phyloP scores from a whole-genome alignment of 1,140 invertebrate genomes.

The Scaptodrosophila lebanonensis region DNA sequence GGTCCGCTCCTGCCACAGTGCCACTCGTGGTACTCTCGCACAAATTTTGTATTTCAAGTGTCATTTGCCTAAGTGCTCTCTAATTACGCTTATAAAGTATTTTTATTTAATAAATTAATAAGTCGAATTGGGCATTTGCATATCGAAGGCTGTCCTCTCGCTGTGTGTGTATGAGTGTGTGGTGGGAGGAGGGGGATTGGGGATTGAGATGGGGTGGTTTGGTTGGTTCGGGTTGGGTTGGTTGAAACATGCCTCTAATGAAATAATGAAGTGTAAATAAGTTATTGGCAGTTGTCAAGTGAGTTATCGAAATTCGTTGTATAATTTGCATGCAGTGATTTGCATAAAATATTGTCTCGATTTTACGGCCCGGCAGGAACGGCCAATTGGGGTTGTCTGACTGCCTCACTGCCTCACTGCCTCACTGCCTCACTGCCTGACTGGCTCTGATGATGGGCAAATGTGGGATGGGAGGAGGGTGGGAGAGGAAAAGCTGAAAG shows the following conservation, averaged over 20 bases:
- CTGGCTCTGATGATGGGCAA: too few species aligned
- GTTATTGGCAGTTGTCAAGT: slow-evolving; percentile 74
- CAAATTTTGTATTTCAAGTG: slow-evolving; percentile 65
- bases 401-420: neutral
- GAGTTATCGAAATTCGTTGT: slow-evolving; percentile 64
- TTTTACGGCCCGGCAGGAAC: neutral
- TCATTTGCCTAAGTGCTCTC: slow-evolving; percentile 72
- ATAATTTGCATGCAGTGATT: slow-evolving; percentile 47
- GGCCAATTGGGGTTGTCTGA: neutral
- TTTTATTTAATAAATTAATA: slow-evolving; percentile 76
- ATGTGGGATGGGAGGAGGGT: slow-evolving; percentile 14
- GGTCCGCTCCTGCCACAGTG: neutral
- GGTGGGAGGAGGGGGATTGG: too few species aligned
- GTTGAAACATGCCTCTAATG: slow-evolving; percentile 1
- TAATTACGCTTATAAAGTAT: slow-evolving; percentile 73
- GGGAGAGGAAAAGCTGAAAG: slow-evolving; percentile 32
- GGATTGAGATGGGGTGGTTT: slow-evolving; percentile 6
- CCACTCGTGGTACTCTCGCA: neutral
- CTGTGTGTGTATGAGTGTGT: too few species aligned
- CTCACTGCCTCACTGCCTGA: too few species aligned
- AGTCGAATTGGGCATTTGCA: slow-evolving; percentile 62
- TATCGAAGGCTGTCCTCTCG: slow-evolving; percentile 47
- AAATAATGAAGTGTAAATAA: slow-evolving; percentile 75
- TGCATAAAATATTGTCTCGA: slow-evolving; percentile 71
- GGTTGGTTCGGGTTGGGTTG: neutral